Evolutionary conservation across 1,140 invertebrate genomes (phyloP).

Genomic region (Ceratina japonica): DNA sequence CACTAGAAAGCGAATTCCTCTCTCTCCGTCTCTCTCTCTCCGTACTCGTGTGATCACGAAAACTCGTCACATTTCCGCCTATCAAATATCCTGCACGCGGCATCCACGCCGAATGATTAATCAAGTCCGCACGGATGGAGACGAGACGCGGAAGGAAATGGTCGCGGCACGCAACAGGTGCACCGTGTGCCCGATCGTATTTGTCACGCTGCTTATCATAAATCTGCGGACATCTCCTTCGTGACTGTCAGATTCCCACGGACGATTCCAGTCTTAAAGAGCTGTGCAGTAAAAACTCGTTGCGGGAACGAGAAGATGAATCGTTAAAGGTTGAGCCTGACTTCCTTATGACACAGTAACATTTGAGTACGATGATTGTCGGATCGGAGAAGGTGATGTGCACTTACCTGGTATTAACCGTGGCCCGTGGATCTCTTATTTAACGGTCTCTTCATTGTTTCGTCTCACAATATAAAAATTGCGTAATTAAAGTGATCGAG

Average conservation of each 20-base stretch:
- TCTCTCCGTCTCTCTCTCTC: too few species aligned
- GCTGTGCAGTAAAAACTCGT: not conserved
- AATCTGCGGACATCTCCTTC: not conserved
- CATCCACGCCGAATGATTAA: conserved; percentile 20
- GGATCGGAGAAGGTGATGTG: not conserved
- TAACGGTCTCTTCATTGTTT: too few species aligned
- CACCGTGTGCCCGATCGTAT: conserved; percentile 5
- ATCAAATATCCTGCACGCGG: too few species aligned
- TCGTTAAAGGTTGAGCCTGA: not conserved
- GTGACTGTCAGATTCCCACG: not conserved
- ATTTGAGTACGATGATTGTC: conserved; percentile 12
- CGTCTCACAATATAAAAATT: too few species aligned
- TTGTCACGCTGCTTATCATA: conserved; percentile 35
- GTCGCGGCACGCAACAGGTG: conserved; percentile 32
- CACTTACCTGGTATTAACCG: too few species aligned
- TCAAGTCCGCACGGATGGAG: not conserved
- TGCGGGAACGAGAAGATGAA: not conserved
- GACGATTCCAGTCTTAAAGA: not conserved
- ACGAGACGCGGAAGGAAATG: conserved; percentile 13
- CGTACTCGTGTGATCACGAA: not conserved
- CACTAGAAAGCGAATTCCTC: not conserved
- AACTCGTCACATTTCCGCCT: not conserved
- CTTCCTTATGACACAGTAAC: conserved; percentile 37
- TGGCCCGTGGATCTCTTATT: too few species aligned
- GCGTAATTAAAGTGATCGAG: too few species aligned